Evolutionary conservation across 2,888 invertebrate genomes (phyloP).

Genomic region (Napeogenes inachia): DNA sequence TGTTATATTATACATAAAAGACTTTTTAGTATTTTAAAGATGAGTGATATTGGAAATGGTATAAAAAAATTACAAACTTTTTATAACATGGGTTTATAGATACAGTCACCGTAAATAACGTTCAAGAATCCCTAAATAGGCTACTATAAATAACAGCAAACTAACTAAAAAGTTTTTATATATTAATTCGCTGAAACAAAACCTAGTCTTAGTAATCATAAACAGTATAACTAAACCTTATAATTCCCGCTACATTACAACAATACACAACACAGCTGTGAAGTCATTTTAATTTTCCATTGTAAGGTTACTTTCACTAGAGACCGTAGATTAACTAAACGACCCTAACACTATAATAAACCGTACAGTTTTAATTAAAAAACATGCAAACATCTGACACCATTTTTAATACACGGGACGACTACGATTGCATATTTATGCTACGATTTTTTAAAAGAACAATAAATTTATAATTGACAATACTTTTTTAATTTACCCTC

Average conservation of each 20-base stretch:
- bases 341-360: conserved; percentile 26
- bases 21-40: too few relatives aligned
- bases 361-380: conserved; percentile 33
- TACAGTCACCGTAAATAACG: too few relatives aligned
- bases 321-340: conserved; percentile 22
- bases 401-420: conserved; percentile 2
- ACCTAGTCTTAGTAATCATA: background rate
- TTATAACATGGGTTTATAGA: too few relatives aligned
- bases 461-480: background rate
- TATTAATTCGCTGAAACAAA: background rate
- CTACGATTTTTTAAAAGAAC: background rate
- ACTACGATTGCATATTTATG: conserved; percentile 12
- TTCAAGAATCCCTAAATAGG: too few relatives aligned
- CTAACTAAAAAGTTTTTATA: too few relatives aligned
- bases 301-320: conserved; percentile 13
- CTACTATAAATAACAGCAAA: too few relatives aligned
- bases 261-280: background rate
- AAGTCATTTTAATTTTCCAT: conserved; percentile 7
- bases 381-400: conserved; percentile 20
- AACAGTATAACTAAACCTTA: background rate
- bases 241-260: background rate
- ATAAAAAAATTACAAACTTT: too few relatives aligned
- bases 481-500: too few relatives aligned
- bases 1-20: too few relatives aligned
- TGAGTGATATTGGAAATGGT: too few relatives aligned